A percentile compares a stretch with the other conserved stretches of the same genome.
Conservation (phyloP, 2,113 vertebrate genomes). For the Tretioscincus oriximinensis region DNA sequence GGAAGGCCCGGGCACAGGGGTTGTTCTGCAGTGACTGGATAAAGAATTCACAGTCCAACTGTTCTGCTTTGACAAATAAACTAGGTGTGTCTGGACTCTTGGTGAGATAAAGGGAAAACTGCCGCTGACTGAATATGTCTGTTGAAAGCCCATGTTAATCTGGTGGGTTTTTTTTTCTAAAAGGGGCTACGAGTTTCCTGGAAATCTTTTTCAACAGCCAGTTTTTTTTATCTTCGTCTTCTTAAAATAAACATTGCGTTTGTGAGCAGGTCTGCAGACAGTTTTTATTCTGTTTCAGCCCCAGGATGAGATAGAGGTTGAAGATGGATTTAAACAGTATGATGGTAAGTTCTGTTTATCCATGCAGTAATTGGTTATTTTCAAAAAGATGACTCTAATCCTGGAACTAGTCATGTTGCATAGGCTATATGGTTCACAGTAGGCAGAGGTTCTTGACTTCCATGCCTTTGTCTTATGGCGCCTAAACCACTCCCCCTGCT, state of each 20-base stretch:
- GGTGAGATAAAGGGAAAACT: slow-evolving; percentile 29
- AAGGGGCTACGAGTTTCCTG: background rate
- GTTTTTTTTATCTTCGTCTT: background rate
- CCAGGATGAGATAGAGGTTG: slow-evolving; percentile 94
- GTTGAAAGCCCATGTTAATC: background rate
- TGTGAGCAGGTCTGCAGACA: slow-evolving; percentile 28
- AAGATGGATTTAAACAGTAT: slow-evolving; percentile 98
- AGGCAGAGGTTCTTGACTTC: background rate
- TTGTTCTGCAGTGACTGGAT: background rate
- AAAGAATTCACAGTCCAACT: background rate
- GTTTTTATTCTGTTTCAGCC: slow-evolving; percentile 86
- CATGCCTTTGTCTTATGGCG: background rate
- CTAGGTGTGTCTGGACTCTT: background rate
- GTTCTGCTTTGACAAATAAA: background rate
- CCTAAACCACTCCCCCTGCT: background rate
- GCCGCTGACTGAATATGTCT: background rate
- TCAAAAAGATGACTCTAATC: rapidly evolving
- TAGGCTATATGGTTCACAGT: background rate
- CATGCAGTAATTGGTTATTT: background rate
- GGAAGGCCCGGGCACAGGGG: background rate
- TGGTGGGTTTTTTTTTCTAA: background rate
- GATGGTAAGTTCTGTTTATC: slow-evolving; percentile 85
- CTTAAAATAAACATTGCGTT: slow-evolving; percentile 12
- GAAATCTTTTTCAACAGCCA: background rate
- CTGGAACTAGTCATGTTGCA: background rate